Conservation (phyloP, 1,140 invertebrate species). For the Cherax quadricarinatus region DNA sequence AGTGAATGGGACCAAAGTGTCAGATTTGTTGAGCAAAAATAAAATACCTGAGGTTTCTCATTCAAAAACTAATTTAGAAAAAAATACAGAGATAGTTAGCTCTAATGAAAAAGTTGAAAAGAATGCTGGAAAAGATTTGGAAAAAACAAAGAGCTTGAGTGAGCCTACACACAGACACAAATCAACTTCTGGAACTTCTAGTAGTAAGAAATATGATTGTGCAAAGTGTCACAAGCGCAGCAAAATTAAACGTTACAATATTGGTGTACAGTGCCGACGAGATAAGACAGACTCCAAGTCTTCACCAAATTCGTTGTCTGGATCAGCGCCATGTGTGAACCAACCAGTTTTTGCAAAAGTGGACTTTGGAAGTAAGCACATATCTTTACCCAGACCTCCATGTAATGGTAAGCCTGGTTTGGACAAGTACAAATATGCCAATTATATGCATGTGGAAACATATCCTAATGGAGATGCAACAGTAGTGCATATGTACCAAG, state of each 20-base stretch:
- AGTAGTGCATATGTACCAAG: conserved; percentile 94
- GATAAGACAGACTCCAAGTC: conserved; percentile 76
- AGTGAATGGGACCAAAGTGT: conserved; percentile 59
- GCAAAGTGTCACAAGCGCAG: conserved; percentile 74
- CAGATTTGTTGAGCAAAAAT: conserved; percentile 33
- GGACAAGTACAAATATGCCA: conserved; percentile 81
- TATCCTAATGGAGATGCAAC: conserved; percentile 97
- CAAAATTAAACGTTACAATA: conserved; percentile 79
- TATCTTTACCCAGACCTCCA: conserved; percentile 77
- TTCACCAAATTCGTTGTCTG: conserved; percentile 56
- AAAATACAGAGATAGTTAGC: neutral
- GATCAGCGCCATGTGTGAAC: conserved; percentile 74
- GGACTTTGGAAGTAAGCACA: conserved; percentile 77
- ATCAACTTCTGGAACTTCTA: conserved; percentile 16
- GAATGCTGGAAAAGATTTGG: neutral
- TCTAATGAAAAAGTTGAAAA: conserved; percentile 29
- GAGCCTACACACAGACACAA: conserved; percentile 44
- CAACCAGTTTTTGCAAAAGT: conserved; percentile 74
- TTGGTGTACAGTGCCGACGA: conserved; percentile 82
- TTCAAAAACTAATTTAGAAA: conserved; percentile 34
- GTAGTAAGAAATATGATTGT: conserved; percentile 71
- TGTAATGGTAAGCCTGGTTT: conserved; percentile 76
- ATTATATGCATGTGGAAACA: conserved; percentile 90
- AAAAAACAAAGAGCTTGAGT: conserved; percentile 13
- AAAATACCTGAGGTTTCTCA: conserved; percentile 9